Percentiles rank a stretch among this genome's conserved stretches.
Conservation (phyloP, 2,888 invertebrate genomes). For the Ariolimax columbianus region DNA sequence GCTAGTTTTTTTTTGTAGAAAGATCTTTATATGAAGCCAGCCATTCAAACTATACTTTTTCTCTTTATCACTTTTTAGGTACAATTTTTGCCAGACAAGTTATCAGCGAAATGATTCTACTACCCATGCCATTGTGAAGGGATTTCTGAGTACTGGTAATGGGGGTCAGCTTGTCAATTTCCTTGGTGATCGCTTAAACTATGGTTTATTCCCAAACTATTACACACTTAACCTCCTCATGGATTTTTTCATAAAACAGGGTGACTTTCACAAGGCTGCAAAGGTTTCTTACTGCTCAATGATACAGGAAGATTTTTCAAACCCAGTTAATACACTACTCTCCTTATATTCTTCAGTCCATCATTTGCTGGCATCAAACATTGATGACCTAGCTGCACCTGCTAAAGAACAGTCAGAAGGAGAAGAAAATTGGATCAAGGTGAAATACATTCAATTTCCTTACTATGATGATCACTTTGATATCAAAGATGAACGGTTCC, state of each 20-base stretch:
- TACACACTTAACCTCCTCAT: conserved; percentile 88
- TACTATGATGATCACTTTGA: conserved; percentile 95
- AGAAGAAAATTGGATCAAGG: conserved; percentile 81
- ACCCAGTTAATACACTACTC: conserved; percentile 85
- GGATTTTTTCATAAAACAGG: conserved; percentile 86
- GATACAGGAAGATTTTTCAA: conserved; percentile 91
- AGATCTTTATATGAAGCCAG: background rate
- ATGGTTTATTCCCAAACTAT: conserved; percentile 92
- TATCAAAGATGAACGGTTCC: conserved; percentile 84
- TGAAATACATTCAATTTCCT: conserved; percentile 88
- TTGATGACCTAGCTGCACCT: conserved; percentile 55
- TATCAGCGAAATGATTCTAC: conserved; percentile 88
- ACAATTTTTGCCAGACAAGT: conserved; percentile 87
- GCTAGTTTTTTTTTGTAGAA: too few relatives aligned
- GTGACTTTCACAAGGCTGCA: conserved; percentile 86
- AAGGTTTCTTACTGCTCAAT: conserved; percentile 88
- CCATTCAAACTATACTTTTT: background rate
- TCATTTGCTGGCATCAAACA: conserved; percentile 78
- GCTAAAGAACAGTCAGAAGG: conserved; percentile 53
- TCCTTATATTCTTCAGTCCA: conserved; percentile 87
- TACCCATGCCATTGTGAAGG: conserved; percentile 86
- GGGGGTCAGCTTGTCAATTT: conserved; percentile 85
- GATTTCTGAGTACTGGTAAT: conserved; percentile 80
- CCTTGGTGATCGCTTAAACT: conserved; percentile 85
- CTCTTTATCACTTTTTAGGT: conserved; percentile 66